Evolutionary conservation across 2,113 vertebrate species (phyloP).

Genomic region (Dolichotis patagonum): DNA sequence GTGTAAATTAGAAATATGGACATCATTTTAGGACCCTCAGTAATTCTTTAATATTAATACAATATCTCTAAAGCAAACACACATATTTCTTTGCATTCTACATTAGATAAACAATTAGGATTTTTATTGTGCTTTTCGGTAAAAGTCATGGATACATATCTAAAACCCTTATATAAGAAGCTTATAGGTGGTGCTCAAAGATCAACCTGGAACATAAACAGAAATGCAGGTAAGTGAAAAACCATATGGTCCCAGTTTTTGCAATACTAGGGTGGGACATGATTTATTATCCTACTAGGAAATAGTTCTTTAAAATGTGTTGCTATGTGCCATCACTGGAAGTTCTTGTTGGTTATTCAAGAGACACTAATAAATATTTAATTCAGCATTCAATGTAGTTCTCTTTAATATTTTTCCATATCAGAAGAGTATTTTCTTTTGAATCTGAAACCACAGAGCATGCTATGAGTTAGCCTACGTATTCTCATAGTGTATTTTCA

Average conservation of each 20-base stretch:
- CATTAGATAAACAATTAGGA: background rate
- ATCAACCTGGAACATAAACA: background rate
- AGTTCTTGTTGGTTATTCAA: background rate
- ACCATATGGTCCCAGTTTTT: background rate
- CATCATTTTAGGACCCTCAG: background rate
- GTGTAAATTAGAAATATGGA: slow-evolving; percentile 1
- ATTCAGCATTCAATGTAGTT: background rate
- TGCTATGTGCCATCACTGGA: background rate
- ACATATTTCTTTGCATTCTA: background rate
- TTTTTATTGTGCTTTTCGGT: background rate
- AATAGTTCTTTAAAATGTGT: background rate
- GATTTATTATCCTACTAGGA: background rate
- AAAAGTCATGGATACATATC: background rate
- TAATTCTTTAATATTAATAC: background rate
- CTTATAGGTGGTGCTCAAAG: background rate
- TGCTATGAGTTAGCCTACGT: background rate
- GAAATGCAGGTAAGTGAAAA: background rate
- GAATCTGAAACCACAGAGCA: background rate
- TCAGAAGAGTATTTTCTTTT: background rate
- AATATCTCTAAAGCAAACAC: background rate
- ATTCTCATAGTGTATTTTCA: background rate
- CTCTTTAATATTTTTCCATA: background rate
- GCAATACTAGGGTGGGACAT: fast-evolving
- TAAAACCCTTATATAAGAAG: background rate
- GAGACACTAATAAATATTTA: background rate